Base-by-base conservation (phyloP, 2,888 invertebrate species). In the Cephus runcator region DNA sequence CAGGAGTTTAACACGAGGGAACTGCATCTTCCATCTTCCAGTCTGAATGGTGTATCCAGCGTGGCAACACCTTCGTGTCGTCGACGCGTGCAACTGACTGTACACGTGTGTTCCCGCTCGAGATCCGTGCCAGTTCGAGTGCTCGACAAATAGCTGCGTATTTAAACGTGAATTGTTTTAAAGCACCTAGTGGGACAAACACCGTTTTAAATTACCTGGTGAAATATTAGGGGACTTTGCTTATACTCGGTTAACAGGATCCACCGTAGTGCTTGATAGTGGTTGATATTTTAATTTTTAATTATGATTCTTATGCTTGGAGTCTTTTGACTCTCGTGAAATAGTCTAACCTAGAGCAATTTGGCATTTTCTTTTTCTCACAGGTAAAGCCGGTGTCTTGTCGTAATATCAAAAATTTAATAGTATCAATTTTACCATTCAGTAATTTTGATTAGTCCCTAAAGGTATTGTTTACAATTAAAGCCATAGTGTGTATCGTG, bases 21-120 rank as follows among this genome's bases (percentile, higher is more conserved):
- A 40, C 74, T 34, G 36, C 74, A 76, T 78, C 78, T 76, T 78
- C 78, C 77, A 75, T 77, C 77, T 77, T 69, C 69, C 77, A 78
- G 78, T 78, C 76, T 75, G 73, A 76, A 78, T 76, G 73, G 75
- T 78, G 78, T 76, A 78, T 76, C 76, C 78, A 75, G 75, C 73
- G 69, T 56, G 75, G 78, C 78, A 78, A 78, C 78, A 78, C 78
- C 78, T 78, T 77, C 35, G 75, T 71, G 71, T 75, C 77, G 69
- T 74, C 71, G 76, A 36, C 69, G 75, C 77, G 74, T 34, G 74
- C 77, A 69, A 71, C 71, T 31, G 56, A 56, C 56, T 34, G 12
- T 34, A 34, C 71, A 71, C 71, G 71, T 71, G 71, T 71, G 71
- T 71, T 71, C 71, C 75, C 69, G 68, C 69, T 69, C 75, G 71